Percentiles rank a stretch among this genome's conserved stretches.
Evolutionary conservation across 2,113 vertebrate species (phyloP).

Genomic region (Enhydra lutris): DNA sequence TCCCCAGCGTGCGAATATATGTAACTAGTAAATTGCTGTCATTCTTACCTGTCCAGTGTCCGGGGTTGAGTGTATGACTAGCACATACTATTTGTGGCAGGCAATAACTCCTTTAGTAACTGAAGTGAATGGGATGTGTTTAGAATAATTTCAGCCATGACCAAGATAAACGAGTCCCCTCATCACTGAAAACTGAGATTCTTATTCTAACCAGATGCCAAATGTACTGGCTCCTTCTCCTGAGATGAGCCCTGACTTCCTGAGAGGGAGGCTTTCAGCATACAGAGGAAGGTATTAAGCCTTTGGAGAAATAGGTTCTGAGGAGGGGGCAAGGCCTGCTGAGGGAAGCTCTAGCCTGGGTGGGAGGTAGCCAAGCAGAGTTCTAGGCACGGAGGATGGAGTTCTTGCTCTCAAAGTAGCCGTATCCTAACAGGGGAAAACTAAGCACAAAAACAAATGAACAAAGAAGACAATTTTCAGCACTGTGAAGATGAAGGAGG

Average conservation of each 20-base stretch:
- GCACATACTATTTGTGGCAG: background rate
- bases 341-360: no score
- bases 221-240: background rate
- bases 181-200: background rate
- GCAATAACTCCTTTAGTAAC: background rate
- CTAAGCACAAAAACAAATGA: background rate
- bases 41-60: background rate
- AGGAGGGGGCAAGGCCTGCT: background rate
- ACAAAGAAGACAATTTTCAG: background rate
- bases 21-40: background rate
- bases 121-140: background rate
- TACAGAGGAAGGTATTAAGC: background rate
- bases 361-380: background rate
- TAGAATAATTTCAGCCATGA: background rate
- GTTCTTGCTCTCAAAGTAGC: background rate
- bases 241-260: background rate
- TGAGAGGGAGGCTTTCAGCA: background rate
- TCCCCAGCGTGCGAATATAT: background rate
- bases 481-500: background rate
- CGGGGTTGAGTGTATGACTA: no score
- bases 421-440: background rate
- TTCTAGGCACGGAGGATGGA: background rate
- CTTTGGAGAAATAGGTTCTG: background rate
- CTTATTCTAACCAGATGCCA: background rate
- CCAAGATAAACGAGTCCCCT: background rate